Evolutionary conservation across 1,140 invertebrate genomes (phyloP).

Genomic region (Micrasema longulum): DNA sequence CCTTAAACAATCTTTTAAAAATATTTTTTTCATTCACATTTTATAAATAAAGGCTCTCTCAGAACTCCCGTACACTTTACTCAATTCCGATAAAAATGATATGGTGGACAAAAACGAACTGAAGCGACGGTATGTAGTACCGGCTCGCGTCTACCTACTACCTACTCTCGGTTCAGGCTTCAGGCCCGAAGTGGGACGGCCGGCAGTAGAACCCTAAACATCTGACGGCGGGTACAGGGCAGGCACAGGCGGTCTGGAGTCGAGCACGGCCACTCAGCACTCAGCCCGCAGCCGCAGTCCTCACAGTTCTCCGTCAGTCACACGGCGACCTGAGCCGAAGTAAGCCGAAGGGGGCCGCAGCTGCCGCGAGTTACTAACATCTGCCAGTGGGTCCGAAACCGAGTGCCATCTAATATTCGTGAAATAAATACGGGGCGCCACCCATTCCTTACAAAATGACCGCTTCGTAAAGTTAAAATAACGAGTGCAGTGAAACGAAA

Average conservation of each 20-base stretch:
- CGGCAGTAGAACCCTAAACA: constrained; percentile 38
- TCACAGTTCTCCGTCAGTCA: constrained; percentile 57
- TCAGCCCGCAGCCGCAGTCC: constrained; percentile 3
- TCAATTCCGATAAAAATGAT: too few species aligned
- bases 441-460: constrained; percentile 30
- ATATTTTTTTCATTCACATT: too few species aligned
- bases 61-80: too few species aligned
- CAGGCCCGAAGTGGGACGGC: constrained; percentile 27
- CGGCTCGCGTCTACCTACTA: not conserved
- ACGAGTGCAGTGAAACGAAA: constrained; percentile 36
- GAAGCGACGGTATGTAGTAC: constrained; percentile 16
- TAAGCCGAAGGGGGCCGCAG: constrained; percentile 57
- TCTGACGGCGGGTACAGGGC: constrained; percentile 23
- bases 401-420: not conserved
- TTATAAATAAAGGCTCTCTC: too few species aligned
- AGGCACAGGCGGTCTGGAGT: not conserved
- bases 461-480: constrained; percentile 29
- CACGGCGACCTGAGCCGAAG: constrained; percentile 61
- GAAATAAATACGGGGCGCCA: constrained; percentile 3
- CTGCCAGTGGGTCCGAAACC: constrained; percentile 17
- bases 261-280: too few species aligned
- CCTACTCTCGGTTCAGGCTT: constrained; percentile 23
- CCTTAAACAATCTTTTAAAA: too few species aligned
- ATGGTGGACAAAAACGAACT: too few species aligned
- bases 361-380: constrained; percentile 29